A percentile compares a stretch with the other conserved stretches of the same genome.
These are phyloP conservation scores for Drosophila sordidapex DNA, from an alignment of 2,888 invertebrate genomes.

Conservation along the genomic window DNA sequence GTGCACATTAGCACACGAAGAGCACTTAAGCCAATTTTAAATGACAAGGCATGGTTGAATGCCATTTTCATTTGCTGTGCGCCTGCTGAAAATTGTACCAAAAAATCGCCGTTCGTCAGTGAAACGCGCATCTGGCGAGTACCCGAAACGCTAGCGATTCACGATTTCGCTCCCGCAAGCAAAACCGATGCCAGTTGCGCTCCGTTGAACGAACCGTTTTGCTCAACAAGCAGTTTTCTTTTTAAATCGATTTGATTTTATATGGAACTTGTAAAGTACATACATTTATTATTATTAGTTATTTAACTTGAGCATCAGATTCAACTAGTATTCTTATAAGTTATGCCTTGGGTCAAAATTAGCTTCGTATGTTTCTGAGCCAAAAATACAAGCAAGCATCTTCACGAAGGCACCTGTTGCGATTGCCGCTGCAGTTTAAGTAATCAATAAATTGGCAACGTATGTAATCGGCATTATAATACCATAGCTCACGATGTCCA, in stretches of 20 bases:
- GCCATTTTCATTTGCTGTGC: constrained; percentile 38
- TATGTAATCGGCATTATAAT: not conserved
- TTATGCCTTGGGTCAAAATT: not conserved
- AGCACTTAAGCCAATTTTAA: constrained; percentile 17
- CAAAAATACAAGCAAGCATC: constrained; percentile 29
- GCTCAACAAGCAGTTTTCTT: constrained; percentile 1
- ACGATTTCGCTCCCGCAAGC: constrained; percentile 14
- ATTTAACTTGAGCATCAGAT: not conserved
- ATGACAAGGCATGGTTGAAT: constrained; percentile 24
- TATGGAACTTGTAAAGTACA: not conserved
- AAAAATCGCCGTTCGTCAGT: constrained; percentile 71
- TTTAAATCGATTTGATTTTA: not conserved
- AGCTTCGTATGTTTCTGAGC: not conserved
- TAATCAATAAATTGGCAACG: constrained; percentile 26
- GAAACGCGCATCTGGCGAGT: constrained; percentile 49
- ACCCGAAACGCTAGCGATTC: constrained; percentile 53
- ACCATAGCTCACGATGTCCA: constrained; percentile 31
- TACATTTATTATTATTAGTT: too few species aligned
- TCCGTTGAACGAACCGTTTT: not conserved
- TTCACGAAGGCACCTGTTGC: constrained; percentile 31
- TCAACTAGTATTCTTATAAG: not conserved
- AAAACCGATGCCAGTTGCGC: constrained; percentile 1
- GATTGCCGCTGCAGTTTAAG: constrained; percentile 55
- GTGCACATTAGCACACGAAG: constrained; percentile 4
- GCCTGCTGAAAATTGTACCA: constrained; percentile 71